Base-by-base conservation (phyloP, 2,888 invertebrate species). In the Parnassius apollo region DNA sequence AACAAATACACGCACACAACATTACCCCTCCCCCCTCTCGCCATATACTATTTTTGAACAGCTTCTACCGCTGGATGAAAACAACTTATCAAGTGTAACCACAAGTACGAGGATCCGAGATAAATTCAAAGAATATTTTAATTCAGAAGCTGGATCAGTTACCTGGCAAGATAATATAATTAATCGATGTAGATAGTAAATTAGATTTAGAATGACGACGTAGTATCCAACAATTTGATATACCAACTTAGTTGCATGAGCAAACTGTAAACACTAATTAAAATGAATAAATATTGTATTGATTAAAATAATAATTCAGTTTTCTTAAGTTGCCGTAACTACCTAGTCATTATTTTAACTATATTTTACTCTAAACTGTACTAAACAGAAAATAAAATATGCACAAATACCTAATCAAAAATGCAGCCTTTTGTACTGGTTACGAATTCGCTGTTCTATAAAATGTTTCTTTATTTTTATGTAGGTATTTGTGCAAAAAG, bases 71-170 rank as follows among this genome's bases (percentile, higher is more conserved):
- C 44, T 66, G 55, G 58, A 58, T 61, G 44, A 44, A 44, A 64
- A 66, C 56, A 66, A 64, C 58, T 48, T 57, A 54, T 45, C 55
- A 63, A 52, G 48, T 46, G 54, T 62, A 54, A 55, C 49, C 46
- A 64, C 59, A 57, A 63, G 66, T 51, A 66, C 61, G 64, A 64
- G 57, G 54, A 48, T 66, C 56, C 59, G 65, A 63, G 65, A 65
- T 65, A 56, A 54, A 60, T 65, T 63, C 63, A 65, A 59, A 60
- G 54, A 66, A 66, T 66, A 66, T 66, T 64, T 66, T 66, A 49
- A 61, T 55, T 66, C 64, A 61, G 25, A 25, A 25, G 25, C 25
- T 25, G 25, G 25, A 25, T 25, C 3, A 25, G 25, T 25, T 25
- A 25, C 3, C 2, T 25, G 25, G 25, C 25, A 25, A 25, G 25